These are phyloP conservation scores for Spizella passerina DNA, from an alignment of 2,797 vertebrate species.

Conservation along the genomic window DNA sequence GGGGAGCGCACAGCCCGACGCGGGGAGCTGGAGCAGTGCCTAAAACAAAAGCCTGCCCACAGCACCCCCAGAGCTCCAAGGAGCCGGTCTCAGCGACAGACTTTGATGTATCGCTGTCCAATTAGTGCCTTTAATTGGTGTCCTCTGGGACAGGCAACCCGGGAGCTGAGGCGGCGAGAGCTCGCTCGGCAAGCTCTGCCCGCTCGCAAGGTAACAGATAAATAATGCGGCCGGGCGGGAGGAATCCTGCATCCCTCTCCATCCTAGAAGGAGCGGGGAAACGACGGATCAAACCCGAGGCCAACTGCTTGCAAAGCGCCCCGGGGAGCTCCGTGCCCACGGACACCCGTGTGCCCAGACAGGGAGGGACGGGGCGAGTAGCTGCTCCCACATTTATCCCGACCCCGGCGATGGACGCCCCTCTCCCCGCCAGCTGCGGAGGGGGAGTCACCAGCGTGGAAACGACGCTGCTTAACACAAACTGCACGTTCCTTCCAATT, in stretches of 20 bases:
- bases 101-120: constrained; percentile 83
- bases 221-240: neutral
- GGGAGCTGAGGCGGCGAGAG: constrained; percentile 44
- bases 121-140: constrained; percentile 85
- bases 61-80: constrained; percentile 64
- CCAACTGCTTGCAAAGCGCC: neutral
- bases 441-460: neutral
- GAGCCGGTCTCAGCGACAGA: constrained; percentile 65
- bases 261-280: neutral
- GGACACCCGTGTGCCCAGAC: neutral
- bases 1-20: neutral
- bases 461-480: neutral
- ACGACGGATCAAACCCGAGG: neutral
- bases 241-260: neutral
- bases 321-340: neutral
- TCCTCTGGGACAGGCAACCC: constrained; percentile 73
- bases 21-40: neutral
- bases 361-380: neutral
- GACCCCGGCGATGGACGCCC: rapidly evolving
- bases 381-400: neutral
- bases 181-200: constrained; percentile 16
- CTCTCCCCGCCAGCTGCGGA: neutral
- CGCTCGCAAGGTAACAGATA: constrained; percentile 63
- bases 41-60: constrained; percentile 73
- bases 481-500: constrained; percentile 46